Base-by-base conservation (phyloP, 1,140 invertebrate species). In the Aricia agestis region DNA sequence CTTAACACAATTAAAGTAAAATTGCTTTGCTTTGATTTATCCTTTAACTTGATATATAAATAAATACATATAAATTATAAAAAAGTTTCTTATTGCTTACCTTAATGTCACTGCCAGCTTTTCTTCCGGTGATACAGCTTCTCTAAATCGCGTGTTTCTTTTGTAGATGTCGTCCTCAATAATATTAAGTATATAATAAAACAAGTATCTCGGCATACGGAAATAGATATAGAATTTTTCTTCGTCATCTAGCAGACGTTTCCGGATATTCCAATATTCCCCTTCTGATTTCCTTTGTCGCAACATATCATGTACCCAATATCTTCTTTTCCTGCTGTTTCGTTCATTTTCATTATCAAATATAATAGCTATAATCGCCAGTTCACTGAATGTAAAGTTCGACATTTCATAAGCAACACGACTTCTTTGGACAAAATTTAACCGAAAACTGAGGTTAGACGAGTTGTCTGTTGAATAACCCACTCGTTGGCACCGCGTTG, bases 331-430 rank as follows among this genome's bases (percentile, higher is more conserved):
- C 59, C 70, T 72, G 41, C 71, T 72, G 18, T 68, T 69, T 68
- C 67, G 52, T 66, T 69, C 71, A 61, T 76, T 69, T 57, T 76
- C 70, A 67, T 72, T 71, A 45, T 77, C 70, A 74, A 76, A 68
- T 72, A 68, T 70, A 66, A 76, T 72, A 59, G 74, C 75, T 67
- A 76, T 76, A 61, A 76, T 66, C 32, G 72, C 75, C 63, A 73
- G n/a, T 59, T 73, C 74, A 63, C 72, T 52, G 45, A 52, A 52
- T 52, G 45, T 52, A 52, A 52, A 52, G 45, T 52, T 52, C 45
- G 45, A 52, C 45, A 52, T 52, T 52, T 52, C 45, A 52, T 52
- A 52, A 52, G 45, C 45, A 52, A 52, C 45, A 52, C 45, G 45
- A 52, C 45, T 52, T 52, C 45, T 52, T 52, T 52, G 45, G 45